Percentiles rank a stretch among this genome's conserved stretches.
These are phyloP conservation scores for Enteromius treurensis DNA, from an alignment of 2,797 vertebrate genomes.

Conservation along the genomic window DNA sequence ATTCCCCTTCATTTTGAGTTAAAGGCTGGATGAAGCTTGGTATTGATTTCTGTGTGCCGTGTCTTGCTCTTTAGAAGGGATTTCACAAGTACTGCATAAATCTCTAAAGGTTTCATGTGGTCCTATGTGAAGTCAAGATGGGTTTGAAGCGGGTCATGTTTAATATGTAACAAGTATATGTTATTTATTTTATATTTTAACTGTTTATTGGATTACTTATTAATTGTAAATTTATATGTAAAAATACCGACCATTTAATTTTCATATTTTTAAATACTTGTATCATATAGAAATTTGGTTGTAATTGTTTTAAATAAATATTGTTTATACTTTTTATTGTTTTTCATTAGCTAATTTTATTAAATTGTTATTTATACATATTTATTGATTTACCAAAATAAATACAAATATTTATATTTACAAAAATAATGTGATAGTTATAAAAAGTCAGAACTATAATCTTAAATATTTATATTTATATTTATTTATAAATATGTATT, in stretches of 20 bases:
- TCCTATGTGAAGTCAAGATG: background rate
- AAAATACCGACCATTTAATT: too few relatives aligned
- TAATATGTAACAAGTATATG: background rate
- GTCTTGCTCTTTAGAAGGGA: slow-evolving; percentile 5
- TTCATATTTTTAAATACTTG: too few relatives aligned
- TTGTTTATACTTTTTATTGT: background rate
- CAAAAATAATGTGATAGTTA: background rate
- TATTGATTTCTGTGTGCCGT: slow-evolving; percentile 1
- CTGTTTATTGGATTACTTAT: too few relatives aligned
- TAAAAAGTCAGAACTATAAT: background rate
- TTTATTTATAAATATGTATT: background rate
- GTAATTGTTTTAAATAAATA: background rate
- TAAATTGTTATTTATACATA: background rate
- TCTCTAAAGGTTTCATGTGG: background rate
- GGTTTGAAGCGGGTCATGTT: background rate
- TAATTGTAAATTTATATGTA: background rate
- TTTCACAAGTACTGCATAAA: background rate
- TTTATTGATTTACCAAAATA: background rate
- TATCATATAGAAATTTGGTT: too few relatives aligned
- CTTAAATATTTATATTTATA: background rate
- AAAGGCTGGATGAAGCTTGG: background rate
- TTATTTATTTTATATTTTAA: background rate
- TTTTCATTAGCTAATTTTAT: background rate
- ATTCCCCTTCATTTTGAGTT: background rate
- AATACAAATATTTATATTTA: background rate